These are phyloP conservation scores for Chrysolina oricalcia DNA, from an alignment of 2,888 invertebrate species.

Conservation along the genomic window DNA sequence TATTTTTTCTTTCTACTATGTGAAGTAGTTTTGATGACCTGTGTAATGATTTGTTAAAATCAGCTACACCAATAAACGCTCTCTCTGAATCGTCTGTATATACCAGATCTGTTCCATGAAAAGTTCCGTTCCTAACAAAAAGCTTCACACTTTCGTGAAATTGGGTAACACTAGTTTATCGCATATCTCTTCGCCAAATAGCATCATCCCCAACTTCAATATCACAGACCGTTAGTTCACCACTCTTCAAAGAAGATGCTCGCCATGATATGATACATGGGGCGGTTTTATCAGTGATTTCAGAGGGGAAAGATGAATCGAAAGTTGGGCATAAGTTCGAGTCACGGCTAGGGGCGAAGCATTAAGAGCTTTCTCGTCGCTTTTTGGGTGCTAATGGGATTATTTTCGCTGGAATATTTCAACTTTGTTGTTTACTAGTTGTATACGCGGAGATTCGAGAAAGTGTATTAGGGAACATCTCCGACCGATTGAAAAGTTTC, in stretches of 20 bases:
- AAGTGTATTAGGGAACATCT: background rate
- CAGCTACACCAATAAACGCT: too few relatives aligned
- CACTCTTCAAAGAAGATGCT: background rate
- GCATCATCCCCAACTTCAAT: background rate
- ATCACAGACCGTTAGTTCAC: background rate
- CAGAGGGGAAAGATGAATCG: conserved; percentile 14
- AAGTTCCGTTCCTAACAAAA: too few relatives aligned
- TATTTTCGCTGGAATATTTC: conserved; percentile 8
- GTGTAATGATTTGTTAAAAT: too few relatives aligned
- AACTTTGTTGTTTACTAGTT: conserved; percentile 16
- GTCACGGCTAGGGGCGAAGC: conserved; percentile 4
- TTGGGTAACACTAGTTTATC: background rate
- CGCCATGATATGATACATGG: background rate
- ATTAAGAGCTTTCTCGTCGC: conserved; percentile 17
- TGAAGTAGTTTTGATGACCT: too few relatives aligned
- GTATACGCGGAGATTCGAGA: background rate
- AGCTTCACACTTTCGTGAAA: background rate
- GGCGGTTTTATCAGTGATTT: conserved; percentile 8
- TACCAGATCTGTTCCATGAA: too few relatives aligned
- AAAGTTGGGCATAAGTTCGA: conserved; percentile 17
- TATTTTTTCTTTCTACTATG: too few relatives aligned
- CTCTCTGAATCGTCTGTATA: too few relatives aligned
- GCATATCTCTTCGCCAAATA: background rate
- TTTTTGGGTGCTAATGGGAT: conserved; percentile 17
- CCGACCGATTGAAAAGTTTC: background rate